A percentile compares a stretch with the other conserved stretches of the same genome.
Conservation (phyloP, 2,113 vertebrate genomes). For the Phalacrocorax brasilianus region DNA sequence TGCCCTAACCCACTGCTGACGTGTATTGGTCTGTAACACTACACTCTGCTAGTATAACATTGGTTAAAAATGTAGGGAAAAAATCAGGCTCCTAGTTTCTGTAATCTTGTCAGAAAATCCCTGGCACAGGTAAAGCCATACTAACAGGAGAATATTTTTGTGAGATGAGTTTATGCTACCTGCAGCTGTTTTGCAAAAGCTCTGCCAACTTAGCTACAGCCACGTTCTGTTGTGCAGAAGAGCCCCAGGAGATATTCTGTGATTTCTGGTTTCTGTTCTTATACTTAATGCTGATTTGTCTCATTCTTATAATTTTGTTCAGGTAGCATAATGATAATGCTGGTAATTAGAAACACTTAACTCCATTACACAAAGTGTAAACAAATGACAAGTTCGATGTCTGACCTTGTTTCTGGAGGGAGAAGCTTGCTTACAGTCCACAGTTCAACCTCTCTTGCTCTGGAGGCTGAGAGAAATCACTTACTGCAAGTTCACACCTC, state of each 20-base stretch:
- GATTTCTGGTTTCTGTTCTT: not conserved
- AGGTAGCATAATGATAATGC: not conserved
- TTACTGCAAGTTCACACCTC: not conserved
- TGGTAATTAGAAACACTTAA: not conserved
- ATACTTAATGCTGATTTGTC: not conserved
- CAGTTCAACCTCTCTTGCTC: not conserved
- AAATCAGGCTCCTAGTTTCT: not conserved
- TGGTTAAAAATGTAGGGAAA: not conserved
- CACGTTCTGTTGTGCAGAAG: accelerated
- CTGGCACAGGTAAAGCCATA: not conserved
- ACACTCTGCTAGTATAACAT: accelerated
- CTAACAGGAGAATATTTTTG: not conserved
- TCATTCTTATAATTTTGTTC: not conserved
- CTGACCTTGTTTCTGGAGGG: not conserved
- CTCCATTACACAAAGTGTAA: not conserved
- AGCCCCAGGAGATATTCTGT: not conserved
- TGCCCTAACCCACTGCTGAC: not conserved
- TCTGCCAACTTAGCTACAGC: not conserved
- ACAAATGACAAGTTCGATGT: not conserved
- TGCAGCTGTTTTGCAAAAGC: not conserved
- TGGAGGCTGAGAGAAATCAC: not conserved
- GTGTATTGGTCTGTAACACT: not conserved
- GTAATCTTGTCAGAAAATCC: not conserved
- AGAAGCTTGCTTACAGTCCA: not conserved
- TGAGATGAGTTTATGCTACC: not conserved